Evolutionary conservation across 2,888 invertebrate genomes (phyloP), one percentile per base, ranked within the genome.

Genomic region (Podotricha telesiphe): DNA sequence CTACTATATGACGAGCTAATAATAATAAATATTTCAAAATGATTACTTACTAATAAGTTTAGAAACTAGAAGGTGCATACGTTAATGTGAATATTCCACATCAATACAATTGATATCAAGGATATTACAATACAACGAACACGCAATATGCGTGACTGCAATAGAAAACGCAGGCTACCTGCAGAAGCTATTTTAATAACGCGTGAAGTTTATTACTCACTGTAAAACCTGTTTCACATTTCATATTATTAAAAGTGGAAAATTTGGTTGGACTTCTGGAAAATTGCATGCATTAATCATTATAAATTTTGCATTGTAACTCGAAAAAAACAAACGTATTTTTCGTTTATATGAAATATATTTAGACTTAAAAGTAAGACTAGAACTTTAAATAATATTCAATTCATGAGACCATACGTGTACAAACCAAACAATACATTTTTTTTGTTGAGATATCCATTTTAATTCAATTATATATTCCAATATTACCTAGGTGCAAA

Each of bases 101-200:
- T 19, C 62, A 62, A 45, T 53, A 67, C 42, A 51, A 61, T 67
- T 61, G 19, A 61, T 67, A 72, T 62, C 56, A 72, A 70, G 68
- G 70, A 73, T 72, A 71, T 66, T 69, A 62, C 62, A 71, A 73
- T 73, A 45, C 51, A 64, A 59, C 69, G 58, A 40, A 67, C 74
- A 74, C 68, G 75, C 68, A 68, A 70, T 15, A 67, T 73, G 76
- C 77, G 76, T 78, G 77, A 77, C 73, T 74, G 74, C 68, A 77
- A 77, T 77, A 76, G 77, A 78, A 78, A 78, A 74, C 73, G 74
- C 63, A 59, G 59, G 62, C 67, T 64, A 55, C 53, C 65, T 48
- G 68, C 68, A 59, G 42, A 66, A 69, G 69, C 61, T 48, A 70
- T 69, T 70, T 70, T 68, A 71, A 70, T 65, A 67, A 70, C 55